A percentile compares a stretch with the other conserved stretches of the same genome.
Evolutionary conservation across 2,113 vertebrate species (phyloP).

Genomic region (Aix galericulata): DNA sequence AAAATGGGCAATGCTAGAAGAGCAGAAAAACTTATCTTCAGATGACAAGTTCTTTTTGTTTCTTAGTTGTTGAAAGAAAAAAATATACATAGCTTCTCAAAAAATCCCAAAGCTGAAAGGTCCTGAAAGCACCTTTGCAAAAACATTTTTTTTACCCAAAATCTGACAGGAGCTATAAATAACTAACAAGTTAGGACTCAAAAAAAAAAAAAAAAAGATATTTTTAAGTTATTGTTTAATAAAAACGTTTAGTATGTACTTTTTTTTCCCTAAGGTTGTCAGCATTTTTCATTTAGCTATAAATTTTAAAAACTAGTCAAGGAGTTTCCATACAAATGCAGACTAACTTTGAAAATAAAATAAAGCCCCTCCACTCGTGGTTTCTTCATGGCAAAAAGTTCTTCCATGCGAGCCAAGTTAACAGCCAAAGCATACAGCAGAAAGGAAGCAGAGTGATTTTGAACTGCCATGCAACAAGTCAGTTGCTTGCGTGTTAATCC

Average conservation of each 20-base stretch:
- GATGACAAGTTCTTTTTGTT: too few relatives aligned
- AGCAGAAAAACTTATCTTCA: background rate
- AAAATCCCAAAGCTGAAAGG: background rate
- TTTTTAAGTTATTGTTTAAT: background rate
- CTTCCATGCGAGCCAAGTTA: background rate
- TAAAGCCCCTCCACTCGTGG: background rate
- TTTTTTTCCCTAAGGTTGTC: background rate
- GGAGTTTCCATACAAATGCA: background rate
- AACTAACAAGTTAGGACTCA: background rate
- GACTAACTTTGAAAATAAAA: background rate
- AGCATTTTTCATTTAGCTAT: background rate
- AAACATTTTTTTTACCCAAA: background rate
- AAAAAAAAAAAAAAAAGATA: background rate
- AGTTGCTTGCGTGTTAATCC: too few relatives aligned
- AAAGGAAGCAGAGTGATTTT: background rate
- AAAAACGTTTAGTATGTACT: background rate
- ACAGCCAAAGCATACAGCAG: background rate
- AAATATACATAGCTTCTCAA: background rate
- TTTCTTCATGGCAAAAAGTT: background rate
- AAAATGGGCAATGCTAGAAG: background rate
- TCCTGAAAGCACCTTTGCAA: background rate
- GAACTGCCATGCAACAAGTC: background rate
- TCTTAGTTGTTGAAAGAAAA: background rate
- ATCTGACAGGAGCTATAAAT: background rate
- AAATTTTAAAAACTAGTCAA: background rate